A percentile compares a stretch with the other conserved stretches of the same genome.
phyloP scores from a whole-genome alignment of 2,797 vertebrate species.

The Brotogeris chrysoptera region DNA sequence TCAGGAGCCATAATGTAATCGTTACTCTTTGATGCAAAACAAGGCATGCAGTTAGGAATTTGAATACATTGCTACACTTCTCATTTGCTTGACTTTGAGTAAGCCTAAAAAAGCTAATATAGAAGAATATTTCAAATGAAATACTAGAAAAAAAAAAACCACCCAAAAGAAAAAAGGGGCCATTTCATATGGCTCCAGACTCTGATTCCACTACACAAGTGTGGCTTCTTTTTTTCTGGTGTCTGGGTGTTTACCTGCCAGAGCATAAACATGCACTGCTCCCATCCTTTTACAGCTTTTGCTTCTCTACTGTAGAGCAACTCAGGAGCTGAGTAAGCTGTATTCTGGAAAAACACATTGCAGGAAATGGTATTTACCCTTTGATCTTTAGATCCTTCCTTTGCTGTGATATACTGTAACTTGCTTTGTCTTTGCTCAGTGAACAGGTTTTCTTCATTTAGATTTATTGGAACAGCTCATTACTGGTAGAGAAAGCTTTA shows the following conservation, averaged over 20 bases:
- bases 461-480: conserved; percentile 1
- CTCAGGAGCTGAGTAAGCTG: not conserved
- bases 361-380: conserved; percentile 36
- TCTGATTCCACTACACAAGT: not conserved
- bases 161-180: not conserved
- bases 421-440: conserved; percentile 9
- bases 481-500: not conserved
- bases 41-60: not conserved
- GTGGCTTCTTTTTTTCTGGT: not conserved
- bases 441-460: conserved; percentile 34
- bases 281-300: not conserved
- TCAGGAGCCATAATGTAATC: not conserved
- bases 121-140: not conserved
- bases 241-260: not conserved
- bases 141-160: not conserved
- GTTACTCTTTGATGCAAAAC: not conserved
- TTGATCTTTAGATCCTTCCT: conserved; percentile 33
- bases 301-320: not conserved
- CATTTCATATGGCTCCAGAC: not conserved
- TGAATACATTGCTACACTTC: not conserved
- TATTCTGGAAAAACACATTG: conserved; percentile 31
- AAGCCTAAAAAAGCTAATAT: not conserved
- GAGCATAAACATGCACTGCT: not conserved
- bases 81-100: not conserved
- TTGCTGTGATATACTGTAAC: not conserved